A percentile compares a stretch with the other conserved stretches of the same genome.
Evolutionary conservation across 2,113 vertebrate species (phyloP).

Genomic region (Mus pahari): DNA sequence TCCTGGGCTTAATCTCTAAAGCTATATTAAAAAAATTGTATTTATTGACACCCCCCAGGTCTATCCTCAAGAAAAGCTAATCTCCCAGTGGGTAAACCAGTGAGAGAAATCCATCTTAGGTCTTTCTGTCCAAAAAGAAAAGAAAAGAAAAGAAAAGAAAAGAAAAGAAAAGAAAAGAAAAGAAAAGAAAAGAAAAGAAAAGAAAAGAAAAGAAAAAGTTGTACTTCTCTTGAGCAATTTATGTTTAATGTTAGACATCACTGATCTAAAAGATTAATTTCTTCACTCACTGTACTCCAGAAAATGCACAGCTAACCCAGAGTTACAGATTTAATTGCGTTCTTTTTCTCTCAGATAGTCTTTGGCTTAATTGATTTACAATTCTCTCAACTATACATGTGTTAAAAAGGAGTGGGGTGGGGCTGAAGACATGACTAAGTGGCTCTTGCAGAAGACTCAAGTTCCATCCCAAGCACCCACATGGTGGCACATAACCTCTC

Average conservation of each 20-base stretch:
- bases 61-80: neutral
- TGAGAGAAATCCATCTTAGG: neutral
- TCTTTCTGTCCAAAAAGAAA: neutral
- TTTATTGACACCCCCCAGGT: neutral
- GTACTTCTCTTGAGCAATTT: conserved; percentile 18
- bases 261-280: neutral
- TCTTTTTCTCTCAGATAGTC: conserved; percentile 48
- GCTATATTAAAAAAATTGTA: neutral
- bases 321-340: conserved; percentile 32
- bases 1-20: neutral
- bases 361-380: conserved; percentile 48
- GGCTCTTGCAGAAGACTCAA: neutral
- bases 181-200: neutral
- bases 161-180: neutral
- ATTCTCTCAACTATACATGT: neutral
- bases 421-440: neutral
- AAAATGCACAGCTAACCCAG: conserved; percentile 1
- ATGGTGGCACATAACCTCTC: neutral
- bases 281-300: conserved; percentile 25
- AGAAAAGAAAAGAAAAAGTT: neutral
- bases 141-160: neutral
- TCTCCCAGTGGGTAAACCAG: neutral
- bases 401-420: conserved; percentile 10
- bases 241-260: conserved; percentile 23
- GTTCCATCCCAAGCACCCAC: neutral